A percentile compares a stretch with the other conserved stretches of the same genome.
Conservation (phyloP, 2,888 invertebrate species). For the Cataglyphis cursor region DNA sequence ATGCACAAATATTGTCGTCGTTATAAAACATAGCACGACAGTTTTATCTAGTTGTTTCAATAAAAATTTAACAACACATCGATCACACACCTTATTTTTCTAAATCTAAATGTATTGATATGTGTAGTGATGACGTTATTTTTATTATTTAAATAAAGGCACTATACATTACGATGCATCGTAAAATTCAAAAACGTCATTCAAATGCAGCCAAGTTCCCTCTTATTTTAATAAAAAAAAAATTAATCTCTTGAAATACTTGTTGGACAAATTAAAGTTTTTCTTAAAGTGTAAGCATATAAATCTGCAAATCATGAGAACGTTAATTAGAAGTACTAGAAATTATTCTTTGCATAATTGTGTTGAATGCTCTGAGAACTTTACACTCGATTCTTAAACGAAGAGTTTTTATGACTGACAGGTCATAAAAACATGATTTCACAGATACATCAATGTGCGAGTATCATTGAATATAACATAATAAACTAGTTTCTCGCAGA, state of each 20-base stretch:
- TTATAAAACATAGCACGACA: not conserved
- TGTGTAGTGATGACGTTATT: not conserved
- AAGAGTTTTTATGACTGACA: no score
- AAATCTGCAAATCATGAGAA: not conserved
- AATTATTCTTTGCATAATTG: slow-evolving; percentile 30
- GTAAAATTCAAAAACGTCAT: not conserved
- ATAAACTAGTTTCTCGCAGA: slow-evolving; percentile 3
- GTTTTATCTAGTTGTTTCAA: not conserved
- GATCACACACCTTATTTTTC: not conserved
- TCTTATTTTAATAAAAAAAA: not conserved
- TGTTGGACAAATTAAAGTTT: not conserved
- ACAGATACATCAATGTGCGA: slow-evolving; percentile 20
- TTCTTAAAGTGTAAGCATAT: not conserved
- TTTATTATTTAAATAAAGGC: not conserved
- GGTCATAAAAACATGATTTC: slow-evolving; percentile 22
- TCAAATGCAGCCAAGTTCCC: not conserved
- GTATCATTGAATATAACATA: not conserved
- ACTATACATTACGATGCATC: not conserved
- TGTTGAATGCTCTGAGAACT: slow-evolving; percentile 11
- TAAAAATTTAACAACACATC: not conserved
- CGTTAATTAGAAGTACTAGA: slow-evolving; percentile 10
- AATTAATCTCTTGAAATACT: not conserved
- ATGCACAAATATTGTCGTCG: not conserved
- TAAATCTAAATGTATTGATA: not conserved
- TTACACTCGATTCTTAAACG: slow-evolving; percentile 12